phyloP scores from a whole-genome alignment of 2,888 invertebrate genomes.

The Pasiphila rectangulata region DNA sequence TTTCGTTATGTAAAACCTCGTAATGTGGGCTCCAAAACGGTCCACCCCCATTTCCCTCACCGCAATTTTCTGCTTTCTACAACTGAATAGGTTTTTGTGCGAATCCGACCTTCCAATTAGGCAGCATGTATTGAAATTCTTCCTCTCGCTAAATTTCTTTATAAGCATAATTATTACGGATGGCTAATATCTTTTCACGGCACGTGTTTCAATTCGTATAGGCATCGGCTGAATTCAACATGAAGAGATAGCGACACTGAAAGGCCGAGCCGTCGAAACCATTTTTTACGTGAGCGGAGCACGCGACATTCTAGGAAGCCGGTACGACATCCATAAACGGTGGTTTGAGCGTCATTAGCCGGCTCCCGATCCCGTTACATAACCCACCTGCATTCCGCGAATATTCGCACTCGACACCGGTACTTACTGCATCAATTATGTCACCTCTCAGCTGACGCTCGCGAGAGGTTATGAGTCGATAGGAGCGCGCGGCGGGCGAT shows the following conservation, averaged over 20 bases:
- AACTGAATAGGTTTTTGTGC: conserved; percentile 50
- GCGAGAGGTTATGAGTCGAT: conserved; percentile 50
- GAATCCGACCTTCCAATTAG: conserved; percentile 57
- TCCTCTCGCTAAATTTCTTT: conserved; percentile 38
- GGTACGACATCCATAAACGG: conserved; percentile 32
- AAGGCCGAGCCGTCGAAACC: conserved; percentile 29
- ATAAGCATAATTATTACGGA: conserved; percentile 25
- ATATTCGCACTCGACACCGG: conserved; percentile 61
- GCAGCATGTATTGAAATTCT: conserved; percentile 45
- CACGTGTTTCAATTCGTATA: conserved; percentile 8
- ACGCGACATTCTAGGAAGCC: conserved; percentile 38
- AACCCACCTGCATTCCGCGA: conserved; percentile 65
- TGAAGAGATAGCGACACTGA: conserved; percentile 9
- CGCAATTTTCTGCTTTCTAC: conserved; percentile 41
- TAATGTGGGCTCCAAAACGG: conserved; percentile 24
- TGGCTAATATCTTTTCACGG: conserved; percentile 17
- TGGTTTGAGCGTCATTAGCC: conserved; percentile 23
- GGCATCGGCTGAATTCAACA: conserved; percentile 4
- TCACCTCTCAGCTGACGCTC: conserved; percentile 71
- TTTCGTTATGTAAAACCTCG: conserved; percentile 11
- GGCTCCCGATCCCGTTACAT: conserved; percentile 59
- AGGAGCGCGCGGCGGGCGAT: conserved; percentile 38
- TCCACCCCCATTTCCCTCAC: conserved; percentile 36
- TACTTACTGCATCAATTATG: conserved; percentile 78
- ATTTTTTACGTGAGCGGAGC: conserved; percentile 36